Percentiles rank a stretch among this genome's conserved stretches.
phyloP scores from a whole-genome alignment of 2,797 vertebrate genomes.

The Hipposideros larvatus region DNA sequence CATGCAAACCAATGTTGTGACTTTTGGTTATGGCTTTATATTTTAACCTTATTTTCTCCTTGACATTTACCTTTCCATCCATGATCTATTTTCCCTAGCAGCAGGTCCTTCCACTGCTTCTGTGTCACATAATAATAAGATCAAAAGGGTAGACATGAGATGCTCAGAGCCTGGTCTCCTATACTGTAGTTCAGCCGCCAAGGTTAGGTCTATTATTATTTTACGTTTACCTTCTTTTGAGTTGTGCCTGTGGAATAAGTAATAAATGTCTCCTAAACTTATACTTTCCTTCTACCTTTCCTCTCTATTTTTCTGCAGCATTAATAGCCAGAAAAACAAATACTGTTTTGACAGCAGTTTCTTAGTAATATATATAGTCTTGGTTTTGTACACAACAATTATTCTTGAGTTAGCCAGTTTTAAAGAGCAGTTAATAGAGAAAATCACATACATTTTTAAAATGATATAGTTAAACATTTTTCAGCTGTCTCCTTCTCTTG shows the following conservation, averaged over 20 bases:
- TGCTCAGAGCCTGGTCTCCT: background rate
- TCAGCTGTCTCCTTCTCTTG: background rate
- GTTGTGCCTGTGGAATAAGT: conserved; percentile 30
- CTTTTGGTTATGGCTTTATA: conserved; percentile 70
- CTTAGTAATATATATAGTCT: conserved; percentile 20
- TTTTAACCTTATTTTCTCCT: conserved; percentile 78
- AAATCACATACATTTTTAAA: conserved; percentile 36
- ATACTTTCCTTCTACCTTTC: conserved; percentile 5
- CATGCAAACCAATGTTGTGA: conserved; percentile 60
- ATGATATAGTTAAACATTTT: conserved; percentile 52
- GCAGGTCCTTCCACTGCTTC: conserved; percentile 47
- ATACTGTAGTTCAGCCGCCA: background rate
- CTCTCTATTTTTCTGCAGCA: background rate
- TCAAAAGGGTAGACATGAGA: conserved; percentile 39
- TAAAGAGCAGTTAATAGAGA: conserved; percentile 49
- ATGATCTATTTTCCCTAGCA: conserved; percentile 69
- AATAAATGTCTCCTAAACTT: conserved; percentile 56
- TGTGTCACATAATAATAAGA: conserved; percentile 66
- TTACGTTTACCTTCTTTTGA: conserved; percentile 45
- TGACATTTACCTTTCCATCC: conserved; percentile 80
- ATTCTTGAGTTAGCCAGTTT: conserved; percentile 31
- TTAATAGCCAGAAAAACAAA: conserved; percentile 58
- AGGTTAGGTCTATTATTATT: conserved; percentile 66
- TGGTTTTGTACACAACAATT: conserved; percentile 32
- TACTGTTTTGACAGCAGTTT: conserved; percentile 55